Base-by-base conservation (phyloP, 2,888 invertebrate species). In the Coenonympha glycerion region DNA sequence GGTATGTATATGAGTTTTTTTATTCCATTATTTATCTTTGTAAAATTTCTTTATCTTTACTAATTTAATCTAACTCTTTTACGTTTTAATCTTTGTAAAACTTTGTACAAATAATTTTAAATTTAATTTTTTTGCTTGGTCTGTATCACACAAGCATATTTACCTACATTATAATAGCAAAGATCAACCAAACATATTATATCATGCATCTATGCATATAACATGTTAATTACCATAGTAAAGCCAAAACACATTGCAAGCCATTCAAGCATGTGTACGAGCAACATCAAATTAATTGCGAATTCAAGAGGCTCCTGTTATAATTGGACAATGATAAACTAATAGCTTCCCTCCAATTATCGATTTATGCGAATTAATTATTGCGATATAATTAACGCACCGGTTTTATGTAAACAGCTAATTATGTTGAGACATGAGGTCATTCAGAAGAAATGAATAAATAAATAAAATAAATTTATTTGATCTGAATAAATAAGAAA, bases 291-390 rank as follows among this genome's bases (percentile, higher is more conserved):
- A 46, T 36, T 46, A 46, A 46, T 46, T 46, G 36, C 45, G 45
- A 46, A 46, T 46, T 26, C 45, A 46, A 36, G 34, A 36, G 26
- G 45, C 45, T 24, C 26, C 62, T 60, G 55, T 55, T 58, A 62
- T 67, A 63, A 66, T 68, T 65, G 57, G 59, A 65, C 52, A 57
- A 65, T 68, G 65, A 64, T 66, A 61, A 66, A 62, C 65, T 69
- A 69, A 68, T 64, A 64, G 62, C 58, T 50, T 59, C 58, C 54
- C 61, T 61, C 54, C 65, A 58, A 66, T 67, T 60, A 64, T 57
- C 56, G 57, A 60, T 46, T 9, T 33, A 1, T 22, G 21, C 22
- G 21, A 19, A 22, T 16, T 30, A 30, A 45, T 45, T 45, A 33
- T 9, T 40, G 3, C 3, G 1, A 11, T 36, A 13, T n/a, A 19